Evolutionary conservation across 1,140 invertebrate species (phyloP), one percentile per base, ranked within the genome.

Genomic region (Euschistus heros): DNA sequence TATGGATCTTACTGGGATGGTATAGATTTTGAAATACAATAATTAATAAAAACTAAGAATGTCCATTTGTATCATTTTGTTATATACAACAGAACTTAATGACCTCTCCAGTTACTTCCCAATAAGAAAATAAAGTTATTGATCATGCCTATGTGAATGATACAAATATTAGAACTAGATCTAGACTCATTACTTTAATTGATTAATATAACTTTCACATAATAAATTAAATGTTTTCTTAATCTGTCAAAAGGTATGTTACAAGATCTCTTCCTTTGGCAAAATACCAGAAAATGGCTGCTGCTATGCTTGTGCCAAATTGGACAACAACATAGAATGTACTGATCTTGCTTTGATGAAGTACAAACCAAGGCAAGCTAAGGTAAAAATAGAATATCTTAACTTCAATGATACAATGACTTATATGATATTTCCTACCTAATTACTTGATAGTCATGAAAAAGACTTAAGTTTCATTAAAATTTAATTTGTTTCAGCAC

Each of bases 331-430:
- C 26, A 14, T 33, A 2, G 42, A n/a, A 33, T 61, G 59, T 17
- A 61, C 59, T 61, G 59, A 61, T 42, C 27, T 30, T 10, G 8
- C 59, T 7, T 42, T 61, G 30, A 42, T 42, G 33, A 33, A 42
- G 10, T 37, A 20, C 17, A 61, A 61, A 18, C 22, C 59, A 33
- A n/a, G 42, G 33, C 26, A 61, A 61, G 59, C 59, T 6, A 37
- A 33, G 22, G 59, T 42, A 61, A 61, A 24, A 22, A 26, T 33
- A 27, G 55, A 4, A 20, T 24, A 4, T 2, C 54, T 24, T 24
- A 24, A 57, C 2, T 57, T 22, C 13, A 22, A 57, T 22, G 4
- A 6, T 27, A 6, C 54, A 57, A 20, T 24, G 15, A 15, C 2
- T 15, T n/a, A 57, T 57, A 2, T 4, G 8, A n/a, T n/a, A n/a